These are phyloP conservation scores for Adineta ricciae DNA, from an alignment of 2,888 invertebrate species.

Conservation along the genomic window DNA sequence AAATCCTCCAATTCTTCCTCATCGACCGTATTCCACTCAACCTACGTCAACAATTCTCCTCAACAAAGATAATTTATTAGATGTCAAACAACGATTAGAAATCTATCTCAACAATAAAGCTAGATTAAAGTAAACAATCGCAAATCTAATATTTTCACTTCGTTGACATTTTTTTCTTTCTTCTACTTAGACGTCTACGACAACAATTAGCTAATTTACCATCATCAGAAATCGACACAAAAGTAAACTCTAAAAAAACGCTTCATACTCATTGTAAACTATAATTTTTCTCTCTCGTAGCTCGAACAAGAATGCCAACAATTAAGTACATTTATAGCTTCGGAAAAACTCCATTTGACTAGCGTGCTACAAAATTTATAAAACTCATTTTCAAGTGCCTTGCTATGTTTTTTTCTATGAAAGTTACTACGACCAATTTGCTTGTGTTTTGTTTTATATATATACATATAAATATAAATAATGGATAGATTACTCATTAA, in stretches of 20 bases:
- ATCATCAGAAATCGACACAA: neutral
- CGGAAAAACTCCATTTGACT: slow-evolving; percentile 4
- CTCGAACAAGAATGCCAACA: slow-evolving; percentile 14
- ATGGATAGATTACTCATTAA: neutral
- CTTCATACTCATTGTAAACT: neutral
- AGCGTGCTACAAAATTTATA: neutral
- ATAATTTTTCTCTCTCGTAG: neutral
- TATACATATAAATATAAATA: neutral
- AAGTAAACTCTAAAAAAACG: too few relatives aligned
- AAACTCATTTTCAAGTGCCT: neutral
- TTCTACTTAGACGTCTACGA: neutral
- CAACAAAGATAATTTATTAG: neutral
- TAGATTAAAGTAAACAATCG: neutral
- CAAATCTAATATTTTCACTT: neutral
- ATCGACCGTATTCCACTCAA: neutral
- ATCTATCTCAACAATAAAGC: neutral
- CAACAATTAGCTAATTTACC: neutral
- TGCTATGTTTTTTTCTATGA: neutral
- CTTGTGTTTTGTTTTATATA: neutral
- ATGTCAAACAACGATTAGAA: slow-evolving; percentile 5
- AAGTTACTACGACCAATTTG: neutral
- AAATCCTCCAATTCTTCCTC: neutral
- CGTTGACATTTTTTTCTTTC: neutral
- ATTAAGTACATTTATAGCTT: neutral
- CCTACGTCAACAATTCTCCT: neutral